These are phyloP conservation scores for Salvator merianae DNA, from an alignment of 2,113 vertebrate genomes.

Conservation along the genomic window DNA sequence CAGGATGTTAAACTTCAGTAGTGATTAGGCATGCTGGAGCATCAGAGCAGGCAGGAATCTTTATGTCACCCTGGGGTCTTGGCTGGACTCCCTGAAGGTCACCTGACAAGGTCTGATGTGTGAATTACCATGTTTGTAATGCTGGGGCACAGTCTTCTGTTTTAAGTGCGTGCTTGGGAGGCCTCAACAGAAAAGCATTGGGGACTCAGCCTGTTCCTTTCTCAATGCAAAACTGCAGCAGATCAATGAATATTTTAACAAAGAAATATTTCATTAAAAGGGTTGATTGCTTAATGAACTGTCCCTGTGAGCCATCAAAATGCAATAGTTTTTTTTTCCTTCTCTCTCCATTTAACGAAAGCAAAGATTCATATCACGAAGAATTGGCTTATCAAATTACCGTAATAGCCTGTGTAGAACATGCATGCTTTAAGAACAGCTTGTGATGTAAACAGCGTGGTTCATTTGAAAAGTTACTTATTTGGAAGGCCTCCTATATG, in stretches of 20 bases:
- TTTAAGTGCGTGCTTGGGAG: constrained; percentile 20
- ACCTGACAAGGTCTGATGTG: constrained; percentile 23
- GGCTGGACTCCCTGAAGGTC: neutral
- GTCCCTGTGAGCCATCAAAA: constrained; percentile 75
- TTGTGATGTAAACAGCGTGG: neutral
- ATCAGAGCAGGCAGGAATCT: neutral
- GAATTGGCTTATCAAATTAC: constrained; percentile 73
- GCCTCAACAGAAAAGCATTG: constrained; percentile 47
- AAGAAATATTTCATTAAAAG: constrained; percentile 83
- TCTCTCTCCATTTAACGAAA: constrained; percentile 61
- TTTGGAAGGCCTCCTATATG: neutral
- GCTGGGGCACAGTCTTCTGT: constrained; percentile 39
- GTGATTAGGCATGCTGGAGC: rapidly evolving
- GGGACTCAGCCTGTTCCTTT: constrained; percentile 53
- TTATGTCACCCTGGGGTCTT: neutral
- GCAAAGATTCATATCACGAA: constrained; percentile 69
- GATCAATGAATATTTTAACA: constrained; percentile 81
- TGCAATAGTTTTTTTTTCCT: constrained; percentile 44
- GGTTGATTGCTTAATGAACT: constrained; percentile 83
- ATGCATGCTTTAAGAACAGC: constrained; percentile 7
- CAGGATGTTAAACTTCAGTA: neutral
- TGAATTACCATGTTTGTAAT: constrained; percentile 4
- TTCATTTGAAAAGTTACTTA: neutral
- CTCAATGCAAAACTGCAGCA: constrained; percentile 51
- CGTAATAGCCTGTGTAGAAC: constrained; percentile 75